Percentiles rank a stretch among this genome's conserved stretches.
Evolutionary conservation across 2,888 invertebrate species (phyloP).

Genomic region (Escarpia spicata): DNA sequence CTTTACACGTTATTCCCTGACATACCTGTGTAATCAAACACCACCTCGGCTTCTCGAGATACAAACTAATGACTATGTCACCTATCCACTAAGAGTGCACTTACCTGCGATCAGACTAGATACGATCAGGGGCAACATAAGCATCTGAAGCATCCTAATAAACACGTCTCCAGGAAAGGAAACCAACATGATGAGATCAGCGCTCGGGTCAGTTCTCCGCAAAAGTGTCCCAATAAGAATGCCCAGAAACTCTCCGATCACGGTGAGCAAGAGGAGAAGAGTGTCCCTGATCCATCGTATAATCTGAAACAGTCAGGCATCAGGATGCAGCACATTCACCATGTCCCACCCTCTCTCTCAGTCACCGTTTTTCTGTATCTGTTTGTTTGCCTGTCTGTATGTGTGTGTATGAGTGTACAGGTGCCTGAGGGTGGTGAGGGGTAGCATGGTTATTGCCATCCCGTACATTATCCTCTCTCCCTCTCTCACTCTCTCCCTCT

Average conservation of each 20-base stretch:
- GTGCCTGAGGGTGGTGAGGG: too few species aligned
- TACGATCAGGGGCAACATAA: slow-evolving; percentile 76
- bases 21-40: too few species aligned
- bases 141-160: slow-evolving; percentile 77
- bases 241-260: slow-evolving; percentile 72
- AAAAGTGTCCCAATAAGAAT: slow-evolving; percentile 71
- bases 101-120: slow-evolving; percentile 68
- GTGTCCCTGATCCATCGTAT: slow-evolving; percentile 62
- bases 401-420: too few species aligned
- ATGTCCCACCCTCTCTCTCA: too few species aligned
- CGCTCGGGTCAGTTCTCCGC: slow-evolving; percentile 67
- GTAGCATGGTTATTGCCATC: too few species aligned
- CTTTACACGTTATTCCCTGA: too few species aligned
- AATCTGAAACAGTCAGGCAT: neutral
- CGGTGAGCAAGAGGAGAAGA: slow-evolving; percentile 72
- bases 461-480: too few species aligned
- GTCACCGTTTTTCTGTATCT: too few species aligned
- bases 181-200: slow-evolving; percentile 71
- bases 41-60: too few species aligned
- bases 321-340: neutral
- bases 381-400: too few species aligned
- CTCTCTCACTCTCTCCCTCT: too few species aligned
- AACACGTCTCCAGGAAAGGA: slow-evolving; percentile 77
- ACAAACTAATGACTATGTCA: too few species aligned
- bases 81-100: neutral